A percentile compares a stretch with the other conserved stretches of the same genome.
Evolutionary conservation across 2,797 vertebrate species (phyloP).

Genomic region (Cyprinodon diabolis): DNA sequence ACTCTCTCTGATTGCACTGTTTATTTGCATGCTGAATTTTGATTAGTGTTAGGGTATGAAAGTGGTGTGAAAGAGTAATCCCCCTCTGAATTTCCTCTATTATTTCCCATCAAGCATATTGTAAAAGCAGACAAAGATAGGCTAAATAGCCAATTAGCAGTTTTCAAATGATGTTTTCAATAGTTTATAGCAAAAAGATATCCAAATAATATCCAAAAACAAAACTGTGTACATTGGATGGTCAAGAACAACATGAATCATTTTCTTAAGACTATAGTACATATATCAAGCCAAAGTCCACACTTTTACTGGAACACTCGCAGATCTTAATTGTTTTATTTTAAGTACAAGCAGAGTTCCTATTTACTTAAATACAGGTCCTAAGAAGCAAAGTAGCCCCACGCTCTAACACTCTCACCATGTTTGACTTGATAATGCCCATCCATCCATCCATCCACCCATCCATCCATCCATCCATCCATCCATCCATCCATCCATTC

Average conservation of each 20-base stretch:
- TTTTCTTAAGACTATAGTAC: background rate
- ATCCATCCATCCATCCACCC: too few relatives aligned
- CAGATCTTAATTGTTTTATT: background rate
- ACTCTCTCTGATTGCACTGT: conserved; percentile 46
- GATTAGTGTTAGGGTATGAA: conserved; percentile 21
- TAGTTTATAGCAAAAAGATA: background rate
- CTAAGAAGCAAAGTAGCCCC: background rate
- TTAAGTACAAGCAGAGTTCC: background rate
- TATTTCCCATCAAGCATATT: background rate
- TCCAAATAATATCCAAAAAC: background rate
- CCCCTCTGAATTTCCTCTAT: background rate
- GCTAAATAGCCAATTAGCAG: background rate
- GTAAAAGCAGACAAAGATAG: background rate
- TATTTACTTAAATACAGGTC: background rate
- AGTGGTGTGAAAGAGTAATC: background rate
- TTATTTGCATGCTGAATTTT: conserved; percentile 54
- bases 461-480: too few relatives aligned
- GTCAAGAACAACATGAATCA: background rate
- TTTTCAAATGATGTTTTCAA: too few relatives aligned
- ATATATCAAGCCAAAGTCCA: background rate
- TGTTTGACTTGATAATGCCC: background rate
- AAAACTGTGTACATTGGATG: background rate
- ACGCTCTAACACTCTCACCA: background rate
- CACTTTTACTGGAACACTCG: background rate
- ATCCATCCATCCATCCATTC: too few relatives aligned